Percentiles rank a stretch among this genome's conserved stretches.
These are phyloP conservation scores for Oreochromis aureus DNA, from an alignment of 2,113 vertebrate genomes.

Conservation along the genomic window DNA sequence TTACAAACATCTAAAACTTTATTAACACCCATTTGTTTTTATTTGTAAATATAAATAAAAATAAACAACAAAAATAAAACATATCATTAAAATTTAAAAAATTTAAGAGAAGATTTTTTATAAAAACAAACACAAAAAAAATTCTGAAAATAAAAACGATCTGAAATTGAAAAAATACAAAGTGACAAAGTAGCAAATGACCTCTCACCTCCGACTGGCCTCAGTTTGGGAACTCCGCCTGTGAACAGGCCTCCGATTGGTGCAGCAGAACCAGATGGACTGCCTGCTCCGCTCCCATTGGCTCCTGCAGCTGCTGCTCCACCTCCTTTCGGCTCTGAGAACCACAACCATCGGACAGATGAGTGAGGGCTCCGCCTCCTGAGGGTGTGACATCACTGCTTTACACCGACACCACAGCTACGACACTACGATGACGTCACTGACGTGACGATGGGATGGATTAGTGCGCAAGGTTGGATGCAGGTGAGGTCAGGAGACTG, in stretches of 20 bases:
- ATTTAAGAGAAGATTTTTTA: neutral
- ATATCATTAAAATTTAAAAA: neutral
- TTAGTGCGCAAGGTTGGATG: neutral
- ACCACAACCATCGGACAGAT: conserved; percentile 45
- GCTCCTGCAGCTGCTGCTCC: conserved; percentile 28
- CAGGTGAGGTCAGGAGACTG: neutral
- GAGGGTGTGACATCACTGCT: neutral
- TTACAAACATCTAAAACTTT: neutral
- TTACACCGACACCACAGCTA: neutral
- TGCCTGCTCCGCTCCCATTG: conserved; percentile 55
- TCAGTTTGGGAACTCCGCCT: conserved; percentile 83
- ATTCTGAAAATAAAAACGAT: neutral
- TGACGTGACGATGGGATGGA: neutral
- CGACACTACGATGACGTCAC: conserved; percentile 10
- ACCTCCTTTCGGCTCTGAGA: conserved; percentile 68
- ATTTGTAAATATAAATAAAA: neutral
- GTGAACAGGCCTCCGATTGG: conserved; percentile 82
- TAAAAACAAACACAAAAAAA: neutral
- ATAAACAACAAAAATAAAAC: neutral
- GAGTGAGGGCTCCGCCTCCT: neutral
- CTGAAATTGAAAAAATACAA: neutral
- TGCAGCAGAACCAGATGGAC: conserved; percentile 59
- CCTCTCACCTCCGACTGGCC: conserved; percentile 76
- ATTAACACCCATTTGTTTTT: neutral
- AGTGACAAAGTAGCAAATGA: neutral